A percentile compares a stretch with the other conserved stretches of the same genome.
Evolutionary conservation across 2,888 invertebrate genomes (phyloP).

Genomic region (Noctua fimbriata): DNA sequence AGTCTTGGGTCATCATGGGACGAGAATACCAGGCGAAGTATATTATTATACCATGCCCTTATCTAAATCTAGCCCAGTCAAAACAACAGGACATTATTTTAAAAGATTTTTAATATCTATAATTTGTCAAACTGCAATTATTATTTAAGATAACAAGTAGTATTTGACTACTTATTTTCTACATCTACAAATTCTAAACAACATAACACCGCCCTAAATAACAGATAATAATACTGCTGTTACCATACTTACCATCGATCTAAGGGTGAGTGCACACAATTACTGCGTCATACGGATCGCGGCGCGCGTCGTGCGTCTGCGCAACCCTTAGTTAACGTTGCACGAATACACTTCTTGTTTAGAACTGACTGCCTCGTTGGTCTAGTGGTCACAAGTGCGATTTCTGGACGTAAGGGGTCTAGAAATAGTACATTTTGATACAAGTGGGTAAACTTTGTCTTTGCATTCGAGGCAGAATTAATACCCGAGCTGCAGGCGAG

Average conservation of each 20-base stretch:
- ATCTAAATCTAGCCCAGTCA: background rate
- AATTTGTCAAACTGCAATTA: background rate
- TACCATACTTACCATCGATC: conserved; percentile 42
- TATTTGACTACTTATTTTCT: background rate
- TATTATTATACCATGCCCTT: too few relatives aligned
- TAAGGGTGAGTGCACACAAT: conserved; percentile 77
- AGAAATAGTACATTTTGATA: too few relatives aligned
- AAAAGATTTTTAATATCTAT: background rate
- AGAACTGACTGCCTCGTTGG: background rate
- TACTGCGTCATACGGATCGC: conserved; percentile 75
- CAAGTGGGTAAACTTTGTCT: too few relatives aligned
- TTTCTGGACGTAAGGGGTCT: too few relatives aligned
- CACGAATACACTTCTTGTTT: conserved; percentile 24
- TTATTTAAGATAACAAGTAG: background rate
- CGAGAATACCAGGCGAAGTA: too few relatives aligned
- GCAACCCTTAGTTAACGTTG: conserved; percentile 66
- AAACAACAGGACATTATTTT: background rate
- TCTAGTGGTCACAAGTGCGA: too few relatives aligned
- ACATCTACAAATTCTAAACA: conserved; percentile 8
- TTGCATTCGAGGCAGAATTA: too few relatives aligned
- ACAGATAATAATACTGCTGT: conserved; percentile 49
- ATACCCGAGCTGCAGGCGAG: too few relatives aligned
- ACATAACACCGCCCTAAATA: conserved; percentile 26
- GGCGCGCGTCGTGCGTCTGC: conserved; percentile 72
- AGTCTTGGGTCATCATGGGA: too few relatives aligned